Percentiles rank a stretch among this genome's conserved stretches.
Conservation (phyloP, 2,797 vertebrate genomes). For the Phoebastria nigripes region DNA sequence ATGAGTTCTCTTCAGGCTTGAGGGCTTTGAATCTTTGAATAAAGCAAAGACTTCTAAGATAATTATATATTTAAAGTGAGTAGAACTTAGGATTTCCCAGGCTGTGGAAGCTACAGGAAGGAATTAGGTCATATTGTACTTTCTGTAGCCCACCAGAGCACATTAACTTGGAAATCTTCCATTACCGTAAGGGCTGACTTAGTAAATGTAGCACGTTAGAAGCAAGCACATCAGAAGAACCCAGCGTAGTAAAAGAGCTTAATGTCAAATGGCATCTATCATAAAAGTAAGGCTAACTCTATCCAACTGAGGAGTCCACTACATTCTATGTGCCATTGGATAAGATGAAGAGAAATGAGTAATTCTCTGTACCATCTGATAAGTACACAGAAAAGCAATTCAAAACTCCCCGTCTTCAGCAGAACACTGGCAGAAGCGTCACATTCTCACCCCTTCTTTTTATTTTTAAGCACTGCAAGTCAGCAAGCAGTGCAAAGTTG, state of each 20-base stretch:
- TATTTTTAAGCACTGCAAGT: slow-evolving; percentile 51
- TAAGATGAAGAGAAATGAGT: background rate
- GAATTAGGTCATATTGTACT: slow-evolving; percentile 60
- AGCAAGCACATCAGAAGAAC: background rate
- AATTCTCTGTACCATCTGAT: background rate
- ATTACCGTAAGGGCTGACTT: background rate
- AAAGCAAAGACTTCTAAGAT: slow-evolving; percentile 14
- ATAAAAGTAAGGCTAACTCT: background rate
- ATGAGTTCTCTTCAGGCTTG: background rate
- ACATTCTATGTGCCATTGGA: background rate
- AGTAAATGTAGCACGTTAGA: background rate
- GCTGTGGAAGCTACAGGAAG: slow-evolving; percentile 14
- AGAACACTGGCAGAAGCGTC: background rate
- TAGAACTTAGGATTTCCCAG: background rate
- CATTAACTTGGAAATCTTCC: slow-evolving; percentile 39
- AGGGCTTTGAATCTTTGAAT: background rate
- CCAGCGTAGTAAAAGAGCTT: background rate
- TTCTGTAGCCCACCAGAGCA: slow-evolving; percentile 28
- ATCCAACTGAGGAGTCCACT: background rate
- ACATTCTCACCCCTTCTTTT: background rate
- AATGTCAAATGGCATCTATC: background rate
- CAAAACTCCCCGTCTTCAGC: background rate
- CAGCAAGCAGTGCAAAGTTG: slow-evolving; percentile 13
- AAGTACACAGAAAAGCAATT: background rate
- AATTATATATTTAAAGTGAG: slow-evolving; percentile 23